Conservation (phyloP, 1,140 invertebrate genomes). For the Akabosia matsudoensis region DNA sequence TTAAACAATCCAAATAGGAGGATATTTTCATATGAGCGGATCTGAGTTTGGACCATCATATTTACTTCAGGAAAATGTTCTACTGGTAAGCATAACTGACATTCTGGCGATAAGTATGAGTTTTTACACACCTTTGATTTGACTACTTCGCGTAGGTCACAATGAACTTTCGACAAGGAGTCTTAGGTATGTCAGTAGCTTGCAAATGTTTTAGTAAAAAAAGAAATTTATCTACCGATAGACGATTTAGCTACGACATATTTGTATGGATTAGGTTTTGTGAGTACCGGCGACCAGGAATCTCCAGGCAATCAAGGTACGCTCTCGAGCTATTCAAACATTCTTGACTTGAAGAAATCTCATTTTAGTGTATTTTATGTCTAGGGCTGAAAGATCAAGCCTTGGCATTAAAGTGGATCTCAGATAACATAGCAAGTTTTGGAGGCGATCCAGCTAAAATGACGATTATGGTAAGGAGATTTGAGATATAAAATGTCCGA, state of each 20-base stretch:
- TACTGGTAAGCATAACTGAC: background rate
- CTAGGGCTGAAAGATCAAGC: background rate
- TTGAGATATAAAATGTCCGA: conserved; percentile 12
- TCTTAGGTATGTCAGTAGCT: background rate
- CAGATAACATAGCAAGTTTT: conserved; percentile 30
- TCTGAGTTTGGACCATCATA: background rate
- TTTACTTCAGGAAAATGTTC: background rate
- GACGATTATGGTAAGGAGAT: conserved; percentile 28
- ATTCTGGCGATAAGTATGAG: no score
- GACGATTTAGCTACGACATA: background rate
- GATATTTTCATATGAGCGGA: background rate
- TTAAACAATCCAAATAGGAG: background rate
- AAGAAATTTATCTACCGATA: background rate
- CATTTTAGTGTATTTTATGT: background rate
- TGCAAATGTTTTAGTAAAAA: background rate
- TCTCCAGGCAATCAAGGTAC: background rate
- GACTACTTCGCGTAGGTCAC: background rate
- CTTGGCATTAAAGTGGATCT: conserved; percentile 31
- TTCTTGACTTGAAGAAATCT: background rate
- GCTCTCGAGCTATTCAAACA: no score
- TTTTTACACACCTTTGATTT: background rate
- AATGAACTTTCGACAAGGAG: background rate
- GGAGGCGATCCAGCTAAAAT: conserved; percentile 27
- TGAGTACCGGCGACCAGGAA: background rate
- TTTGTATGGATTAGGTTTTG: background rate